phyloP scores from a whole-genome alignment of 2,113 vertebrate species.

The Phainopepla nitens region DNA sequence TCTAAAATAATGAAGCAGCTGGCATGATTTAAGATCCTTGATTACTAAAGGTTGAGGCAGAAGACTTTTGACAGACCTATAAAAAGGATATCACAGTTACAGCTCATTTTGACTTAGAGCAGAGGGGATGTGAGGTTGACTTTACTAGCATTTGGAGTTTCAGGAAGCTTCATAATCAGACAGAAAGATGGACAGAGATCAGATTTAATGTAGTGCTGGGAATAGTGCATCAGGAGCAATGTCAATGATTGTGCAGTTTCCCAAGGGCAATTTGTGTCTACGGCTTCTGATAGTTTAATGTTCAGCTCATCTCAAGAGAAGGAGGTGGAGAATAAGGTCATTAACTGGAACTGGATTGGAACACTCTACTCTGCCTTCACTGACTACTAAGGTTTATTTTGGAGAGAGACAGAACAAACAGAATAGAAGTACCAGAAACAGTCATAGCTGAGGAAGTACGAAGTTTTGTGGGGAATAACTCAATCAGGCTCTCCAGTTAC shows the following conservation, averaged over 20 bases:
- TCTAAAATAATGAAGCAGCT: background rate
- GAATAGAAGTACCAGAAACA: background rate
- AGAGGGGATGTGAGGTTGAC: background rate
- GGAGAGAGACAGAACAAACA: background rate
- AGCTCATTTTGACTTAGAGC: background rate
- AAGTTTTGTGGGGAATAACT: background rate
- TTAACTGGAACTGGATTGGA: background rate
- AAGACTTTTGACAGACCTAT: background rate
- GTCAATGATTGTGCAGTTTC: background rate
- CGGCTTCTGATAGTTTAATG: background rate
- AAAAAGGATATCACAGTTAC: background rate
- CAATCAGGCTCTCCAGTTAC: background rate
- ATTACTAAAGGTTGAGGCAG: background rate
- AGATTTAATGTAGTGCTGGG: background rate
- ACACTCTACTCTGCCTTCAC: background rate
- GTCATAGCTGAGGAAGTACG: background rate
- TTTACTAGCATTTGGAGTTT: background rate
- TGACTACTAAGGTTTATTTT: background rate
- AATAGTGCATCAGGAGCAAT: background rate
- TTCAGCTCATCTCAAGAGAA: background rate
- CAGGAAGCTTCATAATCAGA: background rate
- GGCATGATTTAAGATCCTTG: background rate
- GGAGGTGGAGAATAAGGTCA: background rate
- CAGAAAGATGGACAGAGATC: background rate
- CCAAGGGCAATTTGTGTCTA: background rate